Evolutionary conservation across 2,888 invertebrate genomes (phyloP).

Genomic region (Pantelozetes paolii): DNA sequence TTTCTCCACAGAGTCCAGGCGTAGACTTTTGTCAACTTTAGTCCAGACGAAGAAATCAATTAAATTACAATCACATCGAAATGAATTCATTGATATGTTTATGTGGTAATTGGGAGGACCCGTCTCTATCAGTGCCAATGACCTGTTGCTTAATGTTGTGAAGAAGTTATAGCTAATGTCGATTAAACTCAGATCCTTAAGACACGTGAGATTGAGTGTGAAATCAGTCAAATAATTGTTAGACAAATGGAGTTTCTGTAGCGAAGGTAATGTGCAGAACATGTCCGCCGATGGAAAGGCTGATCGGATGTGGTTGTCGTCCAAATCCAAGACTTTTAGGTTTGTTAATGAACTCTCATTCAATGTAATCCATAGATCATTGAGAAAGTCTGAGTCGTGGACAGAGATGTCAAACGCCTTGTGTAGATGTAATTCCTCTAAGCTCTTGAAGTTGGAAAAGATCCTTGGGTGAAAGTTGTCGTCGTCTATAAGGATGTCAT

Average conservation of each 20-base stretch:
- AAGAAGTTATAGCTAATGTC: constrained; percentile 67
- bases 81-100: constrained; percentile 65
- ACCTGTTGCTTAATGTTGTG: constrained; percentile 57
- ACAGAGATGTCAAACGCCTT: constrained; percentile 62
- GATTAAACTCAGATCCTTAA: constrained; percentile 63
- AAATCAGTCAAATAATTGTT: constrained; percentile 56
- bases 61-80: constrained; percentile 62
- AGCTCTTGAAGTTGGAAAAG: constrained; percentile 58
- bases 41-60: constrained; percentile 59
- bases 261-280: constrained; percentile 65
- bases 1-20: not conserved
- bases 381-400: constrained; percentile 48
- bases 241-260: constrained; percentile 67
- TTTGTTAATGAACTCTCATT: constrained; percentile 61
- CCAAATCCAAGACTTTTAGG: constrained; percentile 67
- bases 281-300: constrained; percentile 62
- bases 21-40: not conserved
- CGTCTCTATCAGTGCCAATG: constrained; percentile 57
- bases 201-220: constrained; percentile 64
- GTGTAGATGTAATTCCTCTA: constrained; percentile 67
- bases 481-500: constrained; percentile 62
- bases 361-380: constrained; percentile 59
- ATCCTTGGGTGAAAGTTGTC: constrained; percentile 54
- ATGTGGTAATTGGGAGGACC: constrained; percentile 59
- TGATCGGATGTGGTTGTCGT: constrained; percentile 66